Base-by-base conservation (phyloP, 2,888 invertebrate genomes). In the Latheticus oryzae region DNA sequence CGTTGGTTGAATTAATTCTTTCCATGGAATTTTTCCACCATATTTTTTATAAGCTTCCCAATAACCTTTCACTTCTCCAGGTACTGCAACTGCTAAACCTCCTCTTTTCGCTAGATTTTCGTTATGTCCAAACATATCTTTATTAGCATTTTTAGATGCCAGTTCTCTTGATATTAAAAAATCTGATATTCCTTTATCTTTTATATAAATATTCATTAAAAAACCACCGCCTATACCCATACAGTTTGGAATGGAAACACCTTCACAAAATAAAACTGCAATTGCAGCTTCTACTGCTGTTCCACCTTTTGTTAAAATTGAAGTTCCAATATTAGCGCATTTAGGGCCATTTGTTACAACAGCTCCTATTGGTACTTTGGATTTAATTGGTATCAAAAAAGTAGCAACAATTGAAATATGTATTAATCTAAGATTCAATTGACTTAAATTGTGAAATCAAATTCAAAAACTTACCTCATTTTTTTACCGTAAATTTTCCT, bases 171-270 rank as follows among this genome's bases (percentile, higher is more conserved):
- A 90, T 76, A 90, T 87, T 42, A 95, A 71, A 7, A 86, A 85
- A 37, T 83, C 81, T 1, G 88, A 83, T 50, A 76, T 80, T 2
- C 83, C 78, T 1, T 80, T 84, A 28, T 76, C 67, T 47, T 86
- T 85, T 67, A 87, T 86, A 81, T 93, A 95, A 51, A 93, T 84
- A 0, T 91, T 91, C 78, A 93, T 88, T 19, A 95, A 79, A 78
- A 95, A 95, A 7, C 95, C 95, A 32, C 96, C 95, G 2, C 95
- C 95, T 2, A 95, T 79, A 0, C 95, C 95, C 87, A 89, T 90
- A 68, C 91, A 88, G 76, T 95, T 93, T 2, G 91, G 86, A 74
- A 92, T 88, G 1, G 89, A 85, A 2, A 93, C 82, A 0, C 95
- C 95, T 74, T 93, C 90, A 76, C 95, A 95, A 67, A 96, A 85